Evolutionary conservation across 1,140 invertebrate genomes (phyloP).

Genomic region (Drosophila trapezifrons): DNA sequence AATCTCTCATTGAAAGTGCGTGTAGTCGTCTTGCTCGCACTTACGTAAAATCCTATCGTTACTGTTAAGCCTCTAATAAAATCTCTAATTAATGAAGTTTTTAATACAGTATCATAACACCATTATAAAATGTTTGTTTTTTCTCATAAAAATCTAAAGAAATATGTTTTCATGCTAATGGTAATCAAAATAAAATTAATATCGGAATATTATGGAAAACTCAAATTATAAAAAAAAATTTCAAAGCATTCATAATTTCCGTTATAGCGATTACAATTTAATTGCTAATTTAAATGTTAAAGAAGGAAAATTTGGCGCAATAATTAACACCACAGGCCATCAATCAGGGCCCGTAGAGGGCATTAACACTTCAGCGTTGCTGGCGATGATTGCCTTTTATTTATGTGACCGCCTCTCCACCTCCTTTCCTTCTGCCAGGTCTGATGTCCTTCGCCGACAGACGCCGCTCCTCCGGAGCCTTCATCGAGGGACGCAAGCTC

Average conservation of each 20-base stretch:
- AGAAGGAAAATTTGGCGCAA: background rate
- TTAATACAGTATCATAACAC: too few relatives aligned
- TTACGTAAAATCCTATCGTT: too few relatives aligned
- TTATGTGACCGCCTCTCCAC: constrained; percentile 35
- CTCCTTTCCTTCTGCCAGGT: constrained; percentile 45
- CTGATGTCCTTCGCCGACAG: constrained; percentile 84
- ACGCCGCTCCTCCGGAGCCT: constrained; percentile 81
- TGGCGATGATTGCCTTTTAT: constrained; percentile 24
- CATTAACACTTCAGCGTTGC: constrained; percentile 26
- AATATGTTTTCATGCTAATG: background rate
- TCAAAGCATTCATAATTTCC: background rate
- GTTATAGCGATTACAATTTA: background rate
- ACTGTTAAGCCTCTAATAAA: too few relatives aligned
- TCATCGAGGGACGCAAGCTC: constrained; percentile 80
- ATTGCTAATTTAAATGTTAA: constrained; percentile 4
- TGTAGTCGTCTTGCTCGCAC: too few relatives aligned
- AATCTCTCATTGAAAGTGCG: too few relatives aligned
- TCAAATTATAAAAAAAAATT: too few relatives aligned
- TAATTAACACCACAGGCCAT: constrained; percentile 16
- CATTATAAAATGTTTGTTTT: too few relatives aligned
- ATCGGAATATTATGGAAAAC: background rate
- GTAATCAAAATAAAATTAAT: background rate
- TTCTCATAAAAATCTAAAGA: background rate
- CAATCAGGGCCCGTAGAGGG: constrained; percentile 28
- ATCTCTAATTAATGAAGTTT: too few relatives aligned